Base-by-base conservation (phyloP, 2,888 invertebrate species). In the Apoderus coryli region DNA sequence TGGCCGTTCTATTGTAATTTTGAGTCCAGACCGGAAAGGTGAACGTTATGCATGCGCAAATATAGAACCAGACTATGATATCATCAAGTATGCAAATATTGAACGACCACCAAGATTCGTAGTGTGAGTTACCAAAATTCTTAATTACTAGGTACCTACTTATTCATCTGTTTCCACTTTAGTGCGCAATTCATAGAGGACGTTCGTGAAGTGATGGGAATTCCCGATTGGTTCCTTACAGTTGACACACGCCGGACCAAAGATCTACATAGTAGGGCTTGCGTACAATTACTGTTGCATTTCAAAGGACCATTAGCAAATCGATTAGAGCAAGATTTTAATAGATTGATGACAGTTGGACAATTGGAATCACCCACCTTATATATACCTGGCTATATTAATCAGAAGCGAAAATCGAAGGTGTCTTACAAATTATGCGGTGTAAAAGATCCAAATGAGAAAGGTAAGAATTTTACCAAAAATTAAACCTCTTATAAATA, bases 11-110 rank as follows among this genome's bases (percentile, higher is more conserved):
- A 69, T 92, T 39, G 81, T 92, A 1, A 72, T 92, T 41, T 72
- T 82, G 51, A 77, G 77, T 3, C 75, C 82, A 3, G 76, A 81
- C 34, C 60, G 69, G 37, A 72, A 75, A 27, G 52, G 65, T 6
- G 74, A 78, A 39, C 64, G 79, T 41, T 79, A 79, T 53, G 88
- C 89, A 2, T 90, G 90, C 56, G 89, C 89, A 30, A 90, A 89
- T 54, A 84, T 92, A 38, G 79, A 81, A 50, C 81, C 85, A 0
- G 90, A 90, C 53, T 76, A 82, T 50, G 84, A 90, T 54, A 84
- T 89, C 37, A 76, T 89, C 29, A 89, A 88, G 59, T 88, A 79
- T 48, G 78, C 79, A 1, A 88, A 88, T 44, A 72, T 90, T 15
- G 75, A 79, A 55, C 82, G 79, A 54, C 81, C 86, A 26, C 86